Percentiles rank a stretch among this genome's conserved stretches.
Conservation (phyloP, 2,113 vertebrate genomes). For the Vanacampus margaritifer region DNA sequence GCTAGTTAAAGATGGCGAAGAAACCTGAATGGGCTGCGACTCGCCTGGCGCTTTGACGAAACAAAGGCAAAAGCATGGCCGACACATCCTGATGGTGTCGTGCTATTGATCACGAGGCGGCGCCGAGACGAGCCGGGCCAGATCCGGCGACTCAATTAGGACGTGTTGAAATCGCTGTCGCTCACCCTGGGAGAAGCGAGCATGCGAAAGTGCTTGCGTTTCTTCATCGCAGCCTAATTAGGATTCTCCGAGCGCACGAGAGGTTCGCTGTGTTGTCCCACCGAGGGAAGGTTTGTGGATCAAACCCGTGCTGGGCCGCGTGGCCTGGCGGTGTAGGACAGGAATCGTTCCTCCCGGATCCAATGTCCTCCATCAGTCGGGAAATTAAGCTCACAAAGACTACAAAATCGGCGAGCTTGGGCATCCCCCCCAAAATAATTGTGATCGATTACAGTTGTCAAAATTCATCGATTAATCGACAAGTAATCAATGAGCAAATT, state of each 20-base stretch:
- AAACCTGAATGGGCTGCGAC: slow-evolving; percentile 35
- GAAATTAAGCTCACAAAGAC: neutral
- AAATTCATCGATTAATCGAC: too few species aligned
- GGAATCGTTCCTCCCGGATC: neutral
- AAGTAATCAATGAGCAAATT: too few species aligned
- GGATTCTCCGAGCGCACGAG: slow-evolving; percentile 5
- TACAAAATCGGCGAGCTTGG: neutral
- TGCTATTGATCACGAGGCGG: slow-evolving; percentile 63
- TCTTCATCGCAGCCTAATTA: slow-evolving; percentile 18
- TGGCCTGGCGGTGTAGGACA: neutral
- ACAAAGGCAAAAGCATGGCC: slow-evolving; percentile 41
- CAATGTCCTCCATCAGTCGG: neutral
- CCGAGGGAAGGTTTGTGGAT: neutral
- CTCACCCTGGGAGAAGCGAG: slow-evolving; percentile 21
- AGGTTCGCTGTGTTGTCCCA: neutral
- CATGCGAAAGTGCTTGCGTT: neutral
- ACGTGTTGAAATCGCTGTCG: slow-evolving; percentile 57
- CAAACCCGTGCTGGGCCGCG: neutral
- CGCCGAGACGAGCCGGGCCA: slow-evolving; percentile 29
- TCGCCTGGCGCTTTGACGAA: slow-evolving; percentile 45
- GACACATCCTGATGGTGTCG: slow-evolving; percentile 55
- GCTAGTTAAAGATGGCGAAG: slow-evolving; percentile 31
- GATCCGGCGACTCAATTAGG: slow-evolving; percentile 57
- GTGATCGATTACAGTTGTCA: too few species aligned
- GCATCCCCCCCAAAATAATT: too few species aligned